These are phyloP conservation scores for Nephrotoma flavescens DNA, from an alignment of 2,888 invertebrate species.

Conservation along the genomic window DNA sequence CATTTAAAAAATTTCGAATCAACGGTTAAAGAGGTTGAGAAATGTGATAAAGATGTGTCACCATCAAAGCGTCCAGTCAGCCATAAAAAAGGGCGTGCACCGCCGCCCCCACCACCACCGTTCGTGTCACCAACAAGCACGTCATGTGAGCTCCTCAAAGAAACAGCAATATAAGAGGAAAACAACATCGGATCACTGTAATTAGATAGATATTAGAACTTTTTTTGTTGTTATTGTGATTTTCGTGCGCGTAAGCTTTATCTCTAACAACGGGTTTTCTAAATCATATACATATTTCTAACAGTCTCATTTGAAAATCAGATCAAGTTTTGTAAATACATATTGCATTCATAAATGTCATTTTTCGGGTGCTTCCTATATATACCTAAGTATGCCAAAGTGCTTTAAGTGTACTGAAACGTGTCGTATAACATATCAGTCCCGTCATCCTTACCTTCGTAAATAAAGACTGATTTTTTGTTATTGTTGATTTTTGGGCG, in stretches of 20 bases:
- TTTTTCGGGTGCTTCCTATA: background rate
- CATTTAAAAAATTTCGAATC: background rate
- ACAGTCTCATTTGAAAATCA: background rate
- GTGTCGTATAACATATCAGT: background rate
- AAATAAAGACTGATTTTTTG: background rate
- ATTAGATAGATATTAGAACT: background rate
- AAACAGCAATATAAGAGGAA: background rate
- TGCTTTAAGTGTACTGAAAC: background rate
- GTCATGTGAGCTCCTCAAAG: background rate
- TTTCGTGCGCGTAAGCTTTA: background rate
- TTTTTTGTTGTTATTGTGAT: background rate
- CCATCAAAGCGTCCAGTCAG: conserved; percentile 10
- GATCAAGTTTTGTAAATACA: background rate
- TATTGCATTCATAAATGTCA: background rate
- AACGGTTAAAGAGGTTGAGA: background rate
- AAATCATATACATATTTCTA: background rate
- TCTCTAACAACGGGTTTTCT: background rate
- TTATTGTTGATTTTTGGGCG: background rate
- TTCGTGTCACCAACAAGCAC: background rate
- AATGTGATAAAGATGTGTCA: background rate
- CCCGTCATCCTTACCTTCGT: background rate
- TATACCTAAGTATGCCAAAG: background rate
- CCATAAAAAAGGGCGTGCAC: conserved; percentile 27
- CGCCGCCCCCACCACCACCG: conserved; percentile 17
- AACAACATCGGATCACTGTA: background rate